Evolutionary conservation across 35 echinoderm and acorn worm species (phyloP).

Genomic region (Apostichopus japonicus): DNA sequence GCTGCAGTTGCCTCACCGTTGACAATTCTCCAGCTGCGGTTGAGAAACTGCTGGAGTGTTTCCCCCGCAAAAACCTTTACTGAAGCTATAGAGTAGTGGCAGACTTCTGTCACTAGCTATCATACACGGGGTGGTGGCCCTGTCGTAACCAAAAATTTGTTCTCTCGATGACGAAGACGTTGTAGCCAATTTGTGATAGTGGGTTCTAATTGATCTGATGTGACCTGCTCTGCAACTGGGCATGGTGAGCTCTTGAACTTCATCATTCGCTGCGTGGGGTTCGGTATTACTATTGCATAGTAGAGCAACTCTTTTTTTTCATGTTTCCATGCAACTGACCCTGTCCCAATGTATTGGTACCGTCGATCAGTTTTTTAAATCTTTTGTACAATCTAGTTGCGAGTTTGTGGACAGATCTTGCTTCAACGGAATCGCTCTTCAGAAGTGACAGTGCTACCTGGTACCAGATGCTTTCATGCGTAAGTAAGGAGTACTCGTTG

Average conservation of each 20-base stretch:
- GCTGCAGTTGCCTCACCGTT: background rate
- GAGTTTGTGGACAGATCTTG: too few relatives aligned
- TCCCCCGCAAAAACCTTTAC: background rate
- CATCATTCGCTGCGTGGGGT: background rate
- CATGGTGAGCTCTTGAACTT: background rate
- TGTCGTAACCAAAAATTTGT: background rate
- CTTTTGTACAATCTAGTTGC: too few relatives aligned
- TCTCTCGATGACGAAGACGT: background rate
- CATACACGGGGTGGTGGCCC: background rate
- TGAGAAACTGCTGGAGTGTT: background rate
- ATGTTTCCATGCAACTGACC: conserved; percentile 30
- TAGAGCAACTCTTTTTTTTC: background rate
- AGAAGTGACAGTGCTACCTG: background rate
- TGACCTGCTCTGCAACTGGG: background rate
- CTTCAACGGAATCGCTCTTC: background rate
- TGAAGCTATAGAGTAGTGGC: conserved; percentile 1
- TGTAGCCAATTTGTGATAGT: background rate
- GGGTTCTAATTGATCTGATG: background rate
- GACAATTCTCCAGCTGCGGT: background rate
- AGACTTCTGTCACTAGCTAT: background rate
- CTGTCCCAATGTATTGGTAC: conserved; percentile 24
- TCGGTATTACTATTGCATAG: conserved; percentile 6
- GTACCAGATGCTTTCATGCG: background rate
- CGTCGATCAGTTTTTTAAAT: background rate
- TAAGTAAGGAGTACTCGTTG: background rate